Conservation (phyloP, 1,140 invertebrate genomes). For the Aplysia californica region DNA sequence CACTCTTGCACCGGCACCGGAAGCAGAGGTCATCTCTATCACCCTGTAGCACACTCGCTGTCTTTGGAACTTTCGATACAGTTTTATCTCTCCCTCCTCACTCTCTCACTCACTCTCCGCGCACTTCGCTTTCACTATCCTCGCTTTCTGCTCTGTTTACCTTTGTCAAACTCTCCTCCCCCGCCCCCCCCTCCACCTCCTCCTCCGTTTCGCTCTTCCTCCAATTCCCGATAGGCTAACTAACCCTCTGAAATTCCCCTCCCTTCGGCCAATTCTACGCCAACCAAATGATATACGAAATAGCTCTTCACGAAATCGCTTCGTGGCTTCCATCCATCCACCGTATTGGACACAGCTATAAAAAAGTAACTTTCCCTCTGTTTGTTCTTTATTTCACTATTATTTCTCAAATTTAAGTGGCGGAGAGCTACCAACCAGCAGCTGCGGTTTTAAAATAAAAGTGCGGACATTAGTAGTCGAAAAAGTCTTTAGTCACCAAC, state of each 20-base stretch:
- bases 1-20: too few species aligned
- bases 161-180: slow-evolving; percentile 2
- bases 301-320: background rate
- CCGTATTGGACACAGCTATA: too few species aligned
- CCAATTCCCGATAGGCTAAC: too few species aligned
- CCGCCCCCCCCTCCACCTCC: background rate
- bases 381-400: too few species aligned
- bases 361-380: too few species aligned
- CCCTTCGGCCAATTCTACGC: background rate
- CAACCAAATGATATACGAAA: background rate
- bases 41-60: background rate
- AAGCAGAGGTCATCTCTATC: too few species aligned
- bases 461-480: too few species aligned
- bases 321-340: too few species aligned
- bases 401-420: too few species aligned
- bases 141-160: background rate
- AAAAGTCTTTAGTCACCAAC: too few species aligned
- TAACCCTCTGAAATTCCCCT: background rate
- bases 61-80: background rate
- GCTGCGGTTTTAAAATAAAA: too few species aligned
- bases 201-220: background rate
- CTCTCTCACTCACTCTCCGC: background rate
- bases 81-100: background rate
- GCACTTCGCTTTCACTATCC: background rate
- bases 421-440: too few species aligned